A percentile compares a stretch with the other conserved stretches of the same genome.
These are phyloP conservation scores for Pampus argenteus DNA, from an alignment of 2,797 vertebrate genomes.

Conservation along the genomic window DNA sequence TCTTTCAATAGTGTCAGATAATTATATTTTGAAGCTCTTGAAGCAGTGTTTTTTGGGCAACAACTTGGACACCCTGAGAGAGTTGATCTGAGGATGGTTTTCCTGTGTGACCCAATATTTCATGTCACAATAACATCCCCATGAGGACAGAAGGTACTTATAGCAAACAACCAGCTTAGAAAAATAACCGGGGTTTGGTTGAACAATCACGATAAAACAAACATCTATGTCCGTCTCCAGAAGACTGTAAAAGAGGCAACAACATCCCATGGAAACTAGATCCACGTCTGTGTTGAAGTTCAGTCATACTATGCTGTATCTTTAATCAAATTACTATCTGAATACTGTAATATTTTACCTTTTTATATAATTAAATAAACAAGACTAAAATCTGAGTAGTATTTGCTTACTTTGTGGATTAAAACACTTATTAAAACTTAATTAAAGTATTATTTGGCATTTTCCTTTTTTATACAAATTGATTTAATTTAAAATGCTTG, in stretches of 20 bases:
- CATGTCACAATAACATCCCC: conserved; percentile 68
- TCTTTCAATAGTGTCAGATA: not conserved
- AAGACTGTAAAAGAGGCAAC: conserved; percentile 63
- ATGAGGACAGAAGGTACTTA: conserved; percentile 62
- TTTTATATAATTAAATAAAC: conserved; percentile 35
- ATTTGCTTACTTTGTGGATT: conserved; percentile 44
- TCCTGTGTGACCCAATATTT: conserved; percentile 63
- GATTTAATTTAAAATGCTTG: conserved; percentile 34
- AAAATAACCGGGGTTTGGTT: conserved; percentile 71
- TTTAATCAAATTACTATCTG: conserved; percentile 53
- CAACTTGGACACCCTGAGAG: conserved; percentile 40
- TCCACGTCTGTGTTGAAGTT: conserved; percentile 51
- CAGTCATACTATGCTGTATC: conserved; percentile 37
- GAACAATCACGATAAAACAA: conserved; percentile 77
- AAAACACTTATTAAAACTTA: conserved; percentile 27
- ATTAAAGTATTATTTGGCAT: conserved; percentile 20
- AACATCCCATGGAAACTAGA: conserved; percentile 68
- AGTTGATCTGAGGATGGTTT: conserved; percentile 54
- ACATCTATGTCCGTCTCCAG: conserved; percentile 64
- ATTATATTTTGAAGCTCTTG: not conserved
- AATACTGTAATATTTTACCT: conserved; percentile 11
- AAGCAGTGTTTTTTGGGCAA: not conserved
- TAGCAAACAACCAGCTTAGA: conserved; percentile 74
- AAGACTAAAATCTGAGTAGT: conserved; percentile 15
- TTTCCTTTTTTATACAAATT: conserved; percentile 42